phyloP scores from a whole-genome alignment of 2,113 vertebrate species.

The Leptobrachium leishanense region DNA sequence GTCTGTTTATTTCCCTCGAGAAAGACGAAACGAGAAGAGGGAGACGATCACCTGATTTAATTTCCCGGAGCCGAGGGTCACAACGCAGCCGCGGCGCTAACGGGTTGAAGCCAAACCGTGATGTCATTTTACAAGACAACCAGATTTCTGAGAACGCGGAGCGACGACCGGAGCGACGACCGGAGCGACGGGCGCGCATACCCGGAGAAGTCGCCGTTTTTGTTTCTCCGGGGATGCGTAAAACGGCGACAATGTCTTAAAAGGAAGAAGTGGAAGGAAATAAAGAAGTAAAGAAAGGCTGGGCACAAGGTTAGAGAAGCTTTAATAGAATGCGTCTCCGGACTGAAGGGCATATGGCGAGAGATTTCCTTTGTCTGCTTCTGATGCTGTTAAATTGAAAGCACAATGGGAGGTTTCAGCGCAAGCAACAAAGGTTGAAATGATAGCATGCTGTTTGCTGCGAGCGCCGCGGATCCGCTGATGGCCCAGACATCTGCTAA shows the following conservation, averaged over 20 bases:
- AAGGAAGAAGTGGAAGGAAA: too few relatives aligned
- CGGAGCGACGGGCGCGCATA: constrained; percentile 60
- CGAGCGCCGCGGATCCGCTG: constrained; percentile 59
- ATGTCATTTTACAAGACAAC: constrained; percentile 70
- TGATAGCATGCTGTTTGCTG: constrained; percentile 68
- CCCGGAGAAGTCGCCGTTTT: constrained; percentile 51
- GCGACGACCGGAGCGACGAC: too few relatives aligned
- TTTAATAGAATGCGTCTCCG: constrained; percentile 67
- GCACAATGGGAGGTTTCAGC: constrained; percentile 65
- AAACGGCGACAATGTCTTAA: constrained; percentile 63
- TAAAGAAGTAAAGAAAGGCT: constrained; percentile 37
- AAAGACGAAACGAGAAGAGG: not conserved
- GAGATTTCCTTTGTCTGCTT: constrained; percentile 67
- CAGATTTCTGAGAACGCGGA: constrained; percentile 73
- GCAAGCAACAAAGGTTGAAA: constrained; percentile 67
- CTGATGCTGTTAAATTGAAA: constrained; percentile 69
- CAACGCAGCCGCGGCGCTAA: constrained; percentile 64
- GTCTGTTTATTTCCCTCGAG: not conserved
- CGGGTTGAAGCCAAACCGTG: constrained; percentile 63
- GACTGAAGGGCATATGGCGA: constrained; percentile 67
- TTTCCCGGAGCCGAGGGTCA: constrained; percentile 18
- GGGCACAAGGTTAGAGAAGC: constrained; percentile 67
- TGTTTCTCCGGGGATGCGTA: constrained; percentile 59
- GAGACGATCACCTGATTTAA: not conserved
- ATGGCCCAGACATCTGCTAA: constrained; percentile 69